These are phyloP conservation scores for Drosophila micromelanica DNA, from an alignment of 1,140 invertebrate species.

Conservation along the genomic window DNA sequence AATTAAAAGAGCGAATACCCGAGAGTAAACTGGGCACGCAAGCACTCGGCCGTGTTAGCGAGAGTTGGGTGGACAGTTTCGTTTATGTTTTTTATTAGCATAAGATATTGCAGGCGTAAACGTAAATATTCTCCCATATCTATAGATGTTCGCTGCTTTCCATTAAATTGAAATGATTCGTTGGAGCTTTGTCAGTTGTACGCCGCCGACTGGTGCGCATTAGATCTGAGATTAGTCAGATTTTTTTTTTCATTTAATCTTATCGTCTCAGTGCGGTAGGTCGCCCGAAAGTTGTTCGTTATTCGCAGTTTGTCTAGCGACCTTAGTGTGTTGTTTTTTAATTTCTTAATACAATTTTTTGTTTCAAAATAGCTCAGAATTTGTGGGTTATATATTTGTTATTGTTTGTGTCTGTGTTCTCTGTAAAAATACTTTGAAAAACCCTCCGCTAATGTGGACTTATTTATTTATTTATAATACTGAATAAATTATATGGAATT, in stretches of 20 bases:
- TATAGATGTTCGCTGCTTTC: slow-evolving; percentile 29
- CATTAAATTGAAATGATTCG: slow-evolving; percentile 30
- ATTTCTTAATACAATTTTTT: neutral
- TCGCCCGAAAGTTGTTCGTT: slow-evolving; percentile 23
- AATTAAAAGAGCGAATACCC: slow-evolving; percentile 27
- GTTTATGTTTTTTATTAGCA: slow-evolving; percentile 77
- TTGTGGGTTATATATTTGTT: neutral
- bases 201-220: slow-evolving; percentile 39
- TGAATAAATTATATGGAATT: no score
- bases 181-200: slow-evolving; percentile 40
- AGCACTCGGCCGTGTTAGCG: slow-evolving; percentile 12
- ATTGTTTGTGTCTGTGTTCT: no score
- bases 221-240: slow-evolving; percentile 56
- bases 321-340: slow-evolving; percentile 17
- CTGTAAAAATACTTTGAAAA: no score
- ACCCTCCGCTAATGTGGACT: no score
- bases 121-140: slow-evolving; percentile 11
- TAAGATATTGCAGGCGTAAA: slow-evolving; percentile 63
- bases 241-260: slow-evolving; percentile 35
- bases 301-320: slow-evolving; percentile 1
- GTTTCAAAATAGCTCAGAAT: neutral
- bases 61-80: slow-evolving; percentile 39
- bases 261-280: slow-evolving; percentile 44
- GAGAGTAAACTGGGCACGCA: slow-evolving; percentile 16
- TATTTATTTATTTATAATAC: no score